phyloP scores from a whole-genome alignment of 2,113 vertebrate species.

The Rhineura floridana region DNA sequence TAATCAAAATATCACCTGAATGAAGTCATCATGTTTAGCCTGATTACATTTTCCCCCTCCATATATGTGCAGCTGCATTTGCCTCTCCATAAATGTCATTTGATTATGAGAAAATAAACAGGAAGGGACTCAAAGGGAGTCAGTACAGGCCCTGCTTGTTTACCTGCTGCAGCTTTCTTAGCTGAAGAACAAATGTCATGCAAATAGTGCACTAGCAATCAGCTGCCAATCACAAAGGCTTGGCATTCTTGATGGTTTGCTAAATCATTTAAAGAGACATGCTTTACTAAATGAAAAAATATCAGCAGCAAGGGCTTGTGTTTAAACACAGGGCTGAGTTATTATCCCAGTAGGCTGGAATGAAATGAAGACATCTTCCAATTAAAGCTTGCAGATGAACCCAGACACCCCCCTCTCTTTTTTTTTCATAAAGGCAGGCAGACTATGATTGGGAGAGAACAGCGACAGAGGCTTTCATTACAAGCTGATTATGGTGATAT shows the following conservation, averaged over 20 bases:
- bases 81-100: conserved; percentile 94
- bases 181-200: conserved; percentile 99
- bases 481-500: conserved; percentile 99
- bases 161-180: conserved; percentile 92
- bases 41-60: conserved; percentile 82
- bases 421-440: conserved; percentile 93
- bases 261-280: conserved; percentile 96
- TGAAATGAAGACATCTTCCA: conserved; percentile 97
- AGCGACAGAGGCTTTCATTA: conserved; percentile 91
- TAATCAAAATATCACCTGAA: conserved; percentile 86
- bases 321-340: conserved; percentile 91
- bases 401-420: conserved; percentile 79
- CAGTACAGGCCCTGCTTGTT: conserved; percentile 91
- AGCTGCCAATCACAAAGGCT: conserved; percentile 92
- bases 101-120: conserved; percentile 96
- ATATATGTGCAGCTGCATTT: conserved; percentile 88
- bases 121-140: conserved; percentile 89
- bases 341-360: conserved; percentile 88
- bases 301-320: conserved; percentile 89
- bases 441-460: conserved; percentile 90
- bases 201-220: conserved; percentile 95
- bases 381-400: conserved; percentile 93
- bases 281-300: conserved; percentile 99
- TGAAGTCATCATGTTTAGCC: conserved; percentile 86
- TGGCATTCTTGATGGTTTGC: conserved; percentile 97